Percentiles rank a stretch among this genome's conserved stretches.
Conservation (phyloP, 2,113 vertebrate genomes). For the Pundamilia nyererei region DNA sequence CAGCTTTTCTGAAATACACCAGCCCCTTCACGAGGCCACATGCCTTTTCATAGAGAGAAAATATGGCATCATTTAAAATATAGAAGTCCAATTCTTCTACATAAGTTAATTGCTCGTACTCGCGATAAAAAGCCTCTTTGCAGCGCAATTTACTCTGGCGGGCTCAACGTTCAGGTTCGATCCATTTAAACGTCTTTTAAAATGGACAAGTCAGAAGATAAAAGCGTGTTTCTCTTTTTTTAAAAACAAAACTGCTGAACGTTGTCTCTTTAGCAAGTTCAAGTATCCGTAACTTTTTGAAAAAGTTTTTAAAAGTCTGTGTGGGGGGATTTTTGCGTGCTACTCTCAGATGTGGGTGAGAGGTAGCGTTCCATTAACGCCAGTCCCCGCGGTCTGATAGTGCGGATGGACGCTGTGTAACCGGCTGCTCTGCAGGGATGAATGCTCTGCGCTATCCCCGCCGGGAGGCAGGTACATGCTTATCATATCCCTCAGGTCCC, state of each 20-base stretch:
- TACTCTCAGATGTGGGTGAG: constrained; percentile 90
- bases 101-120: constrained; percentile 72
- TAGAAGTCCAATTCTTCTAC: constrained; percentile 75
- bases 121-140: constrained; percentile 63
- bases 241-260: constrained; percentile 46
- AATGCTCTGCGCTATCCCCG: constrained; percentile 87
- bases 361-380: constrained; percentile 92
- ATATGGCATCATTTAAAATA: constrained; percentile 69
- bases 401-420: constrained; percentile 96
- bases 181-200: constrained; percentile 56
- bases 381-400: constrained; percentile 90
- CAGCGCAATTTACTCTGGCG: constrained; percentile 51
- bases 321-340: rapidly evolving
- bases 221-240: constrained; percentile 17
- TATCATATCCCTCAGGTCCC: constrained; percentile 98
- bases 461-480: constrained; percentile 99
- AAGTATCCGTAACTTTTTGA: constrained; percentile 70
- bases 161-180: constrained; percentile 53
- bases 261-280: constrained; percentile 63
- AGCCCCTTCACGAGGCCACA: constrained; percentile 71
- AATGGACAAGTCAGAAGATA: constrained; percentile 56
- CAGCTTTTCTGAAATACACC: constrained; percentile 72
- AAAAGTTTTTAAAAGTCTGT: constrained; percentile 25
- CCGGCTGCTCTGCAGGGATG: constrained; percentile 83
- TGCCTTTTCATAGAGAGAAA: constrained; percentile 73